phyloP scores from a whole-genome alignment of 2,113 vertebrate genomes.

The Seriola dumerili region DNA sequence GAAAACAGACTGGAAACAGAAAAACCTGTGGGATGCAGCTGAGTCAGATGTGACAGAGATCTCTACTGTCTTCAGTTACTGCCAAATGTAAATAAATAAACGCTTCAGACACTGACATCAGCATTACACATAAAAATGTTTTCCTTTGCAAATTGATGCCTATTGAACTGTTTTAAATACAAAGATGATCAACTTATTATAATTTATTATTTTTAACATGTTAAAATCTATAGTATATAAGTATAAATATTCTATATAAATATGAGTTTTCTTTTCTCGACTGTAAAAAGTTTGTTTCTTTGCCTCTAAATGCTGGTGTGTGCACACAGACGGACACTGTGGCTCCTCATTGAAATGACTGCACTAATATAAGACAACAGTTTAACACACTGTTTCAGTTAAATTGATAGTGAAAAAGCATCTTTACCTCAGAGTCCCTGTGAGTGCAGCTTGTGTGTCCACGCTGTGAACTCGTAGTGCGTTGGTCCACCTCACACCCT shows the following conservation, averaged over 20 bases:
- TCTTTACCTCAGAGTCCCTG: slow-evolving; percentile 58
- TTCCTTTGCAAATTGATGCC: too few relatives aligned
- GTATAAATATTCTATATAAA: too few relatives aligned
- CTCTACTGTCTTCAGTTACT: not conserved
- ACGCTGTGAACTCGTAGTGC: slow-evolving; percentile 25
- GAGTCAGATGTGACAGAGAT: too few relatives aligned
- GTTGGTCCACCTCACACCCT: slow-evolving; percentile 54
- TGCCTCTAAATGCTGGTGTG: not conserved
- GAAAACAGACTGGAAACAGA: not conserved
- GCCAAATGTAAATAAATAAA: not conserved
- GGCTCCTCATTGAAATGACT: not conserved
- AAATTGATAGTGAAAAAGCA: not conserved
- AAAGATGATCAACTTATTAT: not conserved
- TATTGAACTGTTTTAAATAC: too few relatives aligned
- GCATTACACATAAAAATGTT: too few relatives aligned
- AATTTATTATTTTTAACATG: not conserved
- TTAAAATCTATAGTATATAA: not conserved
- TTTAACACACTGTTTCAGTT: not conserved
- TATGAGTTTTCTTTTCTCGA: not conserved
- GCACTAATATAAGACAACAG: not conserved
- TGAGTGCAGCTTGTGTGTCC: slow-evolving; percentile 23
- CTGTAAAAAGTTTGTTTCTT: not conserved
- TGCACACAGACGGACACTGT: not conserved
- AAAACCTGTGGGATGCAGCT: too few relatives aligned
- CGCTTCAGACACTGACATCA: too few relatives aligned